Conservation (phyloP, 1,140 invertebrate genomes). For the Nephila pilipes region DNA sequence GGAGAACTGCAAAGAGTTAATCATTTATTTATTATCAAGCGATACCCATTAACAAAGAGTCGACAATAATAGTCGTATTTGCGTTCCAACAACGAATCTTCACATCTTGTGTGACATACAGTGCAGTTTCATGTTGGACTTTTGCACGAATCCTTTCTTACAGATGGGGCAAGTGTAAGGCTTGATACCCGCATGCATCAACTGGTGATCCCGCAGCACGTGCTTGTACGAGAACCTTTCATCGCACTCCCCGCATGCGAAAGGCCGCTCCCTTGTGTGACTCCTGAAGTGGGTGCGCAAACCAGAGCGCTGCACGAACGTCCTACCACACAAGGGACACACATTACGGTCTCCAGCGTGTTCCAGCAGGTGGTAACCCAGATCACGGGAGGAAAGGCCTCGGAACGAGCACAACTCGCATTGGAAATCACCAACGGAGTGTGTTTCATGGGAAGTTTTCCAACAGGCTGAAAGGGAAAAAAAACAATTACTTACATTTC, state of each 20-base stretch:
- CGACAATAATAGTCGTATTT: too few species aligned
- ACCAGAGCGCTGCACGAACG: background rate
- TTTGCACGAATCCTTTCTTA: constrained; percentile 56
- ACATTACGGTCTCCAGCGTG: background rate
- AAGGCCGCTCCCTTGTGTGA: constrained; percentile 84
- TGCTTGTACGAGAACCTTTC: constrained; percentile 82
- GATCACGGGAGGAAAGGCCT: too few species aligned
- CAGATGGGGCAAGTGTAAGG: constrained; percentile 78
- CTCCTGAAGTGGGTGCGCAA: constrained; percentile 78
- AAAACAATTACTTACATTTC: too few species aligned
- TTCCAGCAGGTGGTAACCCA: background rate
- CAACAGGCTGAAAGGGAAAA: too few species aligned
- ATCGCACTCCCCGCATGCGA: constrained; percentile 83
- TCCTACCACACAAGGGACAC: background rate
- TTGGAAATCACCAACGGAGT: too few species aligned
- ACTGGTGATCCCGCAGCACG: constrained; percentile 81
- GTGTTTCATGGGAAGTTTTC: too few species aligned
- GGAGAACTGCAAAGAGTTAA: too few species aligned
- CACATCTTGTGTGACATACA: too few species aligned
- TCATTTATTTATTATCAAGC: too few species aligned
- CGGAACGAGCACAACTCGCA: too few species aligned
- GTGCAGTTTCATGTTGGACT: background rate
- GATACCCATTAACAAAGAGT: too few species aligned
- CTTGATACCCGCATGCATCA: constrained; percentile 80
- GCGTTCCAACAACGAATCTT: too few species aligned